Percentiles rank a stretch among this genome's conserved stretches.
These are phyloP conservation scores for Turdus rufiventris DNA, from an alignment of 2,113 vertebrate species.

Conservation along the genomic window DNA sequence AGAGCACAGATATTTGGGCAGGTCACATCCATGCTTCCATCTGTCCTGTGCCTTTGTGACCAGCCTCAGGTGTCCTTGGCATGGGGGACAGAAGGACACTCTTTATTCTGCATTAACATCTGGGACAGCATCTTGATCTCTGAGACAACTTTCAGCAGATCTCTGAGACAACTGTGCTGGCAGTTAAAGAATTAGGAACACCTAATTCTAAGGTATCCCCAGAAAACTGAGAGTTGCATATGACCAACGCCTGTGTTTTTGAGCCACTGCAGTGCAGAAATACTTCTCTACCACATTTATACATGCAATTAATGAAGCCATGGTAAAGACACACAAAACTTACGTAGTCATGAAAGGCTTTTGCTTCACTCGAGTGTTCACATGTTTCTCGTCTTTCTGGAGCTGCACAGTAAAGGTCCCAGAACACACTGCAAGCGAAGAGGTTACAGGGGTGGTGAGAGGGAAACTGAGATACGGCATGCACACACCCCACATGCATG, in stretches of 20 bases:
- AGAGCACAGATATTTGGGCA: neutral
- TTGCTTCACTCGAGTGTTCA: conserved; percentile 89
- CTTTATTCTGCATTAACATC: neutral
- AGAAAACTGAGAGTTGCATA: neutral
- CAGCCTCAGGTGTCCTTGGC: neutral
- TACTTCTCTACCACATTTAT: neutral
- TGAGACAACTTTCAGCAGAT: neutral
- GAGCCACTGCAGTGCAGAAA: neutral
- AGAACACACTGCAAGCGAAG: conserved; percentile 80
- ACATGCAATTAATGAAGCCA: neutral
- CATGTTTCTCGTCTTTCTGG: conserved; percentile 88
- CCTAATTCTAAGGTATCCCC: neutral
- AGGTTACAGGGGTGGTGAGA: neutral
- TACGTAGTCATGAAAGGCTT: conserved; percentile 89
- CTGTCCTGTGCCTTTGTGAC: neutral
- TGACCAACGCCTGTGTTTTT: neutral
- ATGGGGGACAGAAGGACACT: neutral
- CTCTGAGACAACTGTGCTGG: too few species aligned
- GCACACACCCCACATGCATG: neutral
- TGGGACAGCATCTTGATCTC: neutral
- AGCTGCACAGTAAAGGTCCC: conserved; percentile 90
- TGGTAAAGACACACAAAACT: conserved; percentile 54
- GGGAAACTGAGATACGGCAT: neutral
- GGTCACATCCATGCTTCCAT: neutral
- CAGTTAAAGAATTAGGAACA: neutral